These are phyloP conservation scores for Prostheceraeus crozeri DNA, from an alignment of 2,888 invertebrate species.

Conservation along the genomic window DNA sequence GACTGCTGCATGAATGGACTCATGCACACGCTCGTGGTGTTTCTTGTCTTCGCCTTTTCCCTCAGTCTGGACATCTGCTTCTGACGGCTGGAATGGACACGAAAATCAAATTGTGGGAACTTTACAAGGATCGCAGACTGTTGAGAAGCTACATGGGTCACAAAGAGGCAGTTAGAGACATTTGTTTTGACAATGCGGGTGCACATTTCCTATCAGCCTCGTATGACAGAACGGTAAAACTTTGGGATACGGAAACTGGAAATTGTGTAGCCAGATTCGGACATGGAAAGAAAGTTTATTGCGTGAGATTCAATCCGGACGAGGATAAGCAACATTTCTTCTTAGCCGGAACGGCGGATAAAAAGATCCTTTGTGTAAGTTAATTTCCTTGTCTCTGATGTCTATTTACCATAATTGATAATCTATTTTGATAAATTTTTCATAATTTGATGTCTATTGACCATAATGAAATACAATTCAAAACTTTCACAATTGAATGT, in stretches of 20 bases:
- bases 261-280: conserved; percentile 66
- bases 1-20: conserved; percentile 87
- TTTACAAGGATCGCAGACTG: conserved; percentile 84
- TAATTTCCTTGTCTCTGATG: not conserved
- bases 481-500: too few species aligned
- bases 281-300: conserved; percentile 91
- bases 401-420: not conserved
- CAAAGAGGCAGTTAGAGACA: conserved; percentile 86
- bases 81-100: conserved; percentile 94
- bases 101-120: conserved; percentile 95
- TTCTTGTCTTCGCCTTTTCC: conserved; percentile 87
- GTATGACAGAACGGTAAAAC: conserved; percentile 88
- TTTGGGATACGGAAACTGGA: conserved; percentile 98
- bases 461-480: not conserved
- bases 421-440: not conserved
- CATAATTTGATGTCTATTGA: not conserved
- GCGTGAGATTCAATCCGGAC: conserved; percentile 94
- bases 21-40: conserved; percentile 91
- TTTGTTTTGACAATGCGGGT: conserved; percentile 88
- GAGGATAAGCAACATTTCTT: conserved; percentile 91
- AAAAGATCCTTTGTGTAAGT: conserved; percentile 94
- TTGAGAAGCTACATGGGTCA: conserved; percentile 91
- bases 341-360: conserved; percentile 95
- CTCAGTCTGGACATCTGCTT: conserved; percentile 82
- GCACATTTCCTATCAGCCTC: conserved; percentile 84